phyloP scores from a whole-genome alignment of 2,797 vertebrate genomes.

The Helicolenus hilgendorfi region DNA sequence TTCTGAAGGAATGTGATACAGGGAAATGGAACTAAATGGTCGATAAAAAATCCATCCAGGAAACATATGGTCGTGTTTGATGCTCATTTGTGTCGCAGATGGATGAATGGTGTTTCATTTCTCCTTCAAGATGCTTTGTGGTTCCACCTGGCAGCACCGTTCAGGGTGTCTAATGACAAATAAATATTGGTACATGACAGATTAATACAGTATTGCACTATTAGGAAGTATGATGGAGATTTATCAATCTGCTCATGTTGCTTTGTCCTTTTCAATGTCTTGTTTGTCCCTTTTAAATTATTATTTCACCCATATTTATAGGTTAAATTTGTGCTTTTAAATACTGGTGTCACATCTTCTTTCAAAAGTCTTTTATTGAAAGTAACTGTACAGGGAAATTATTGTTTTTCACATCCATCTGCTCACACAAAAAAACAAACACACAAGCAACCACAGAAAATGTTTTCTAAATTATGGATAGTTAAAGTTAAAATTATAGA shows the following conservation, averaged over 20 bases:
- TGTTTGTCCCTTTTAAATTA: neutral
- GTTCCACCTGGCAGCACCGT: constrained; percentile 6
- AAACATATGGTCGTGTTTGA: constrained; percentile 37
- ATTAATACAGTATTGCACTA: neutral
- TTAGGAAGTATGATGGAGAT: neutral
- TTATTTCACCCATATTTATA: neutral
- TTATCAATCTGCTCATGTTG: constrained; percentile 2
- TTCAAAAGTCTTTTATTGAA: neutral
- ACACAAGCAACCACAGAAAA: no score
- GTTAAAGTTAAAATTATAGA: no score
- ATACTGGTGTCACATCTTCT: neutral
- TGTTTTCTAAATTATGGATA: no score
- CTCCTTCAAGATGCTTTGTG: neutral
- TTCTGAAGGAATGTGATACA: neutral
- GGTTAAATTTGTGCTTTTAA: neutral
- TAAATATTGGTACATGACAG: constrained; percentile 43
- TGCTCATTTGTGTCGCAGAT: constrained; percentile 28
- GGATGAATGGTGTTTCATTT: constrained; percentile 18
- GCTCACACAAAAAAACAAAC: no score
- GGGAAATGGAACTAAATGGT: neutral
- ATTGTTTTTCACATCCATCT: neutral
- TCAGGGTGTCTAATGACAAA: constrained; percentile 11
- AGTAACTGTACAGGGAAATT: neutral
- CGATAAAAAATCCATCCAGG: neutral
- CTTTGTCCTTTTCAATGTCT: neutral